Evolutionary conservation across 92 coral and sea anemone species (phyloP), one percentile per base, ranked within the genome.

Genomic region (Pocillopora meandrina): DNA sequence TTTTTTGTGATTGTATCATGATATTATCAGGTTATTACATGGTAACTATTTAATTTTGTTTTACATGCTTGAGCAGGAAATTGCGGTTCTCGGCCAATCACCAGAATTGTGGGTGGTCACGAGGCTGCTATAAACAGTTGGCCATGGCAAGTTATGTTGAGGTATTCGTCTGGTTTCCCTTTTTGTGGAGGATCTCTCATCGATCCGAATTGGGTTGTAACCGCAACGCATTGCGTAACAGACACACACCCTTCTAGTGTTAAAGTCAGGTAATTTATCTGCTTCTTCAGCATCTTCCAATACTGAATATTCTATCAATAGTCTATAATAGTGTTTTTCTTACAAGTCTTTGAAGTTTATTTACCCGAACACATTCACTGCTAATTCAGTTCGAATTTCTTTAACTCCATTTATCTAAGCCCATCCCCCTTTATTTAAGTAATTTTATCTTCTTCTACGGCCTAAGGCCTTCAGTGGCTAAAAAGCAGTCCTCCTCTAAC

Each of bases 151-250:
- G 89, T 42, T 13, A 61, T 36, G 74, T 20, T 86, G 52, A 79
- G 89, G 16, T 62, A 85, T 55, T 1, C 72, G 10, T 72, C 56
- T 61, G 89, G 89, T 12, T 86, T 72, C 18, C 85, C 89, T 10
- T 86, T 86, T 65, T 86, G 89, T 86, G 89, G 89, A 20, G 89
- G 89, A 72, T 77, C 85, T 42, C 67, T 86, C 66, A 64, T 86
- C 55, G 79, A 86, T 80, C 89, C 89, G 31, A 61, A 49, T 62
- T 86, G 89, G 89, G 68, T 80, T 79, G 76, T 86, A 15, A 79
- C 89, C 33, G 89, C 89, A 3, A 56, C 89, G 71, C 89, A 86
- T 57, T 86, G 89, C 55, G 64, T 71, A 12, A 10, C 13, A 23
- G 4, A 26, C 0, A 19, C 73, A 13, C 1, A 10, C 12, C 35